Evolutionary conservation across 2,797 vertebrate genomes (phyloP).

Genomic region (Numenius phaeopus): DNA sequence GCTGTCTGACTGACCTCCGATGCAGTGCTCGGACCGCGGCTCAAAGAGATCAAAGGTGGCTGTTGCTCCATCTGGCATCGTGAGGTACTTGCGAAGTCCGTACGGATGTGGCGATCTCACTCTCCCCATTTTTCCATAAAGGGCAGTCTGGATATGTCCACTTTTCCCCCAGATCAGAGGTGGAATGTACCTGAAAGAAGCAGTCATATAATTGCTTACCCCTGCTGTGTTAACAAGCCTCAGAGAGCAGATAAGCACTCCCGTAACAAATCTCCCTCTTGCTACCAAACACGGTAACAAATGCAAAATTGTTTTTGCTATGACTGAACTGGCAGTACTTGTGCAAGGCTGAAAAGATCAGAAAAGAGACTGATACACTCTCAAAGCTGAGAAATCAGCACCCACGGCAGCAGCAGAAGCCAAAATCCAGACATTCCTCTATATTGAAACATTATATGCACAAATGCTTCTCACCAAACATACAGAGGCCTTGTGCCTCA

Average conservation of each 20-base stretch:
- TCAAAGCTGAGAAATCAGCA: background rate
- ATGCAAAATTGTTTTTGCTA: background rate
- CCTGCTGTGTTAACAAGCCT: background rate
- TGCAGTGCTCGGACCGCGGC: conserved; percentile 86
- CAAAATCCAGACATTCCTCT: background rate
- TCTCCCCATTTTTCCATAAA: conserved; percentile 95
- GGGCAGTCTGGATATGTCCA: conserved; percentile 93
- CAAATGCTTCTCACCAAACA: background rate
- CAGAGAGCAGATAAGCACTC: background rate
- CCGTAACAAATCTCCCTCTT: background rate
- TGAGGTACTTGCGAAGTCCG: conserved; percentile 90
- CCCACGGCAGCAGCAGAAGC: background rate
- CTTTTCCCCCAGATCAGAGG: conserved; percentile 97
- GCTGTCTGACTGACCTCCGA: conserved; percentile 84
- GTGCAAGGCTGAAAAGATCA: too few relatives aligned
- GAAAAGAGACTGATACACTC: background rate
- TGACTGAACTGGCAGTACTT: background rate
- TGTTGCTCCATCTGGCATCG: conserved; percentile 93
- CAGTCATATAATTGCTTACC: background rate
- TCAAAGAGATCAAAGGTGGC: conserved; percentile 96
- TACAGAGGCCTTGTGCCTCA: background rate
- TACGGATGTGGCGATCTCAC: conserved; percentile 89
- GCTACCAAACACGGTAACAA: background rate
- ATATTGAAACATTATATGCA: background rate
- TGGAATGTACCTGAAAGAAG: conserved; percentile 89